Evolutionary conservation across 2,113 vertebrate genomes (phyloP), one percentile per base, ranked within the genome.

Genomic region (Hemicordylus capensis): DNA sequence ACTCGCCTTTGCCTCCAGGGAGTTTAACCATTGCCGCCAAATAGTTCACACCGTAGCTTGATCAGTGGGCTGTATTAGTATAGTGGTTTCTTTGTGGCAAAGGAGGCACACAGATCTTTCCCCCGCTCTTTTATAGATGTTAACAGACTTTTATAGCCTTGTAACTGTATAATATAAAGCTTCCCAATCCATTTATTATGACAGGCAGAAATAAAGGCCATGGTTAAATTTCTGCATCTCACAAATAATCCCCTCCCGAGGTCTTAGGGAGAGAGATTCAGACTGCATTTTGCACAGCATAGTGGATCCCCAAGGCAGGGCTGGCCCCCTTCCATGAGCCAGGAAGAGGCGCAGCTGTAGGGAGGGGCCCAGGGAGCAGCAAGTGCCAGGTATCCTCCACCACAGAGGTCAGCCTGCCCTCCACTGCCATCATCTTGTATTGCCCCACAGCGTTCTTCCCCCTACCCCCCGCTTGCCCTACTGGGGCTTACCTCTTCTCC

Each of bases 21-120:
- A 59, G 39, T 79, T n/a, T 56, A 37, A 73, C 31, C 11, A 14
- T n/a, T 19, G 28, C 58, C 73, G 75, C 86, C 86, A 87, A 78
- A 51, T 56, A 78, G 56, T 74, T 87, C 74, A 72, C n/a, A 78
- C 6, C 42, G 44, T 78, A 24, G 28, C 20, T 72, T 54, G 66
- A 81, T 69, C 31, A 44, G 28, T 76, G 72, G 37, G 46, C n/a
- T 79, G 37, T 78, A 44, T 84, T 79, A 44, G 34, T 64, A 20
- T 78, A 31, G 56, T 83, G 28, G 11, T 83, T 78, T 83, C 76
- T 66, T 64, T 74, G 37, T 64, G 59, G 76, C 70, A 75, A 46
- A 81, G 37, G 56, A 66, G 69, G 58, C 44, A 61, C 37, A 63
- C 66, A 24, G 51, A 69, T 46, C 48, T 26, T 69, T 78, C 46